phyloP scores from a whole-genome alignment of 2,888 invertebrate species.

The Poecilus cupreus region DNA sequence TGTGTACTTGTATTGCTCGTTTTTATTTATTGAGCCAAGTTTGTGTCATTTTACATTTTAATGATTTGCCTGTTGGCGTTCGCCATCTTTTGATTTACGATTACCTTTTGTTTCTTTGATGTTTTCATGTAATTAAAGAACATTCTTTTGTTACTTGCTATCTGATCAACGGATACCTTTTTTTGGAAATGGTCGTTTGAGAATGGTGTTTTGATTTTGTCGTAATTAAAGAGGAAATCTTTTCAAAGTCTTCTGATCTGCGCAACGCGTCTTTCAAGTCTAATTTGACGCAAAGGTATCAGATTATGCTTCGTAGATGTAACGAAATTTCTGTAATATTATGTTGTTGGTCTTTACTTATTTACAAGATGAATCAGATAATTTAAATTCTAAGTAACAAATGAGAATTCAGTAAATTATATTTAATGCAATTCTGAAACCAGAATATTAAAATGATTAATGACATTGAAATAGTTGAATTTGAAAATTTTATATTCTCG shows the following conservation, averaged over 20 bases:
- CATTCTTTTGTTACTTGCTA: constrained; percentile 36
- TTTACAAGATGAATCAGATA: too few relatives aligned
- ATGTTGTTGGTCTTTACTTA: too few relatives aligned
- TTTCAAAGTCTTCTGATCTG: background rate
- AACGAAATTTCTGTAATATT: too few relatives aligned
- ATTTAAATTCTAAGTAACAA: too few relatives aligned
- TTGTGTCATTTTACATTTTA: constrained; percentile 23
- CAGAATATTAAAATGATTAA: too few relatives aligned
- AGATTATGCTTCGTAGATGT: too few relatives aligned
- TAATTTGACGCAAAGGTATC: too few relatives aligned
- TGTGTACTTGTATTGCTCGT: background rate
- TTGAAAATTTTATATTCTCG: too few relatives aligned
- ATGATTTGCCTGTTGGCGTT: background rate
- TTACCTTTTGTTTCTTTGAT: constrained; percentile 46
- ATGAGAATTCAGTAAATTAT: too few relatives aligned
- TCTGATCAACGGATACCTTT: constrained; percentile 1
- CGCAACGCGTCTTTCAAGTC: too few relatives aligned
- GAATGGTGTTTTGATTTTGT: background rate
- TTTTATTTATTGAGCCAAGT: background rate
- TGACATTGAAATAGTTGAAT: too few relatives aligned
- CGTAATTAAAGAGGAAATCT: background rate
- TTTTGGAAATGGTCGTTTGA: constrained; percentile 4
- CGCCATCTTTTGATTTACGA: constrained; percentile 22
- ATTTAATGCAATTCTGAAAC: too few relatives aligned
- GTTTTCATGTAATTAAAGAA: constrained; percentile 46